Conservation (phyloP, 2,113 vertebrate genomes). For the Axis porcinus region DNA sequence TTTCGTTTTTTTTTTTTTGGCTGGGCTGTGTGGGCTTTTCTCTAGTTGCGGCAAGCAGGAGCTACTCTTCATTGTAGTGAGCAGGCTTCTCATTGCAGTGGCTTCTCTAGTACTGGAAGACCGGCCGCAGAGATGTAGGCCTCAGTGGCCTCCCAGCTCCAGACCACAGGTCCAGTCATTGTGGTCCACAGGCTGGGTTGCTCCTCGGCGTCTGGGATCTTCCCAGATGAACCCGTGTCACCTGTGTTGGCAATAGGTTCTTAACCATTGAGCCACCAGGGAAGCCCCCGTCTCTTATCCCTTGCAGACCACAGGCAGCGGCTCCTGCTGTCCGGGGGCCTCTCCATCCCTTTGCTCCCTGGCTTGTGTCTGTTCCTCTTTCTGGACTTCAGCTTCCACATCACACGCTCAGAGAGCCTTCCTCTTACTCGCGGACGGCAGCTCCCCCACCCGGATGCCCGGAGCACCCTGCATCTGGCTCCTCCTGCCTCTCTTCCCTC, state of each 20-base stretch:
- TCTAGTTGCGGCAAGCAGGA: background rate
- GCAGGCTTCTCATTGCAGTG: background rate
- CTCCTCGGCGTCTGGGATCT: background rate
- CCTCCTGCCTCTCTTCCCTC: background rate
- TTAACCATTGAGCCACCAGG: background rate
- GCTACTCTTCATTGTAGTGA: background rate
- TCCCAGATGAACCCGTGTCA: background rate
- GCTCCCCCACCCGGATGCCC: too few relatives aligned
- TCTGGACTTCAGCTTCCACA: background rate
- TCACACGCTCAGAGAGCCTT: background rate
- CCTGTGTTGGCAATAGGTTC: background rate
- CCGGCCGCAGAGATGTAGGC: background rate
- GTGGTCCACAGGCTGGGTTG: background rate
- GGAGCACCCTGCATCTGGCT: background rate
- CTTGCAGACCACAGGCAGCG: background rate
- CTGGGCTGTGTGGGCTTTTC: background rate
- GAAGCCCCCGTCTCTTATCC: background rate
- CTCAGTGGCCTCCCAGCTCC: background rate
- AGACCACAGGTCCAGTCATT: background rate
- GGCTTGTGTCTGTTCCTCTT: background rate
- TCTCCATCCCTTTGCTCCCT: background rate
- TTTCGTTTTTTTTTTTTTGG: background rate
- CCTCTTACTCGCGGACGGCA: background rate
- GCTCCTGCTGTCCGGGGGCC: rapidly evolving
- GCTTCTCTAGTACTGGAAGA: background rate